These are phyloP conservation scores for Gobius niger DNA, from an alignment of 2,113 vertebrate genomes.

Conservation along the genomic window DNA sequence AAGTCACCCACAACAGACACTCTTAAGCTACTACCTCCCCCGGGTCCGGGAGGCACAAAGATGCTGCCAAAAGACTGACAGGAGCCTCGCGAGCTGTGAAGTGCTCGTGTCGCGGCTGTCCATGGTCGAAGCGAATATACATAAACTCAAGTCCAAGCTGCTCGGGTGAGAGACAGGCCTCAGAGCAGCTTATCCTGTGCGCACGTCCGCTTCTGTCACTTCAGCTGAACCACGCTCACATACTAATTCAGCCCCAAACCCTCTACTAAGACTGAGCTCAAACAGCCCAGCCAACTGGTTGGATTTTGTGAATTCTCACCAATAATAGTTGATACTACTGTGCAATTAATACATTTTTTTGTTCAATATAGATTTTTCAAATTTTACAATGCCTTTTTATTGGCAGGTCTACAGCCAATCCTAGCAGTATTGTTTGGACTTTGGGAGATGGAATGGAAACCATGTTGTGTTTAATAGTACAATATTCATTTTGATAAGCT, in stretches of 20 bases:
- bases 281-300: slow-evolving; percentile 3
- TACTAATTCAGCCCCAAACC: slow-evolving; percentile 15
- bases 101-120: slow-evolving; percentile 55
- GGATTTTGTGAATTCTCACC: slow-evolving; percentile 5
- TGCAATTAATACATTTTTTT: too few species aligned
- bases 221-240: slow-evolving; percentile 17
- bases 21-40: slow-evolving; percentile 60
- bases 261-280: slow-evolving; percentile 1
- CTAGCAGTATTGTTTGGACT: too few species aligned
- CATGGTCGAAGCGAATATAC: slow-evolving; percentile 43
- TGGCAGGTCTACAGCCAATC: too few species aligned
- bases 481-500: too few species aligned
- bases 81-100: slow-evolving; percentile 51
- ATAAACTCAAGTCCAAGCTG: slow-evolving; percentile 32
- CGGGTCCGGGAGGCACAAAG: slow-evolving; percentile 58
- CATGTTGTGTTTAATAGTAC: too few species aligned
- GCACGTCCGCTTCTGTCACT: slow-evolving; percentile 28
- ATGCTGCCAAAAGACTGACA: slow-evolving; percentile 58
- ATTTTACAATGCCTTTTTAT: too few species aligned
- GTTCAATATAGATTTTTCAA: background rate
- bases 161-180: slow-evolving; percentile 46
- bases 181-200: slow-evolving; percentile 46
- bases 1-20: slow-evolving; percentile 67
- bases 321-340: too few species aligned
- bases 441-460: too few species aligned